Percentiles rank a stretch among this genome's conserved stretches.
Evolutionary conservation across 2,797 vertebrate species (phyloP).

Genomic region (Aphelocoma californica): DNA sequence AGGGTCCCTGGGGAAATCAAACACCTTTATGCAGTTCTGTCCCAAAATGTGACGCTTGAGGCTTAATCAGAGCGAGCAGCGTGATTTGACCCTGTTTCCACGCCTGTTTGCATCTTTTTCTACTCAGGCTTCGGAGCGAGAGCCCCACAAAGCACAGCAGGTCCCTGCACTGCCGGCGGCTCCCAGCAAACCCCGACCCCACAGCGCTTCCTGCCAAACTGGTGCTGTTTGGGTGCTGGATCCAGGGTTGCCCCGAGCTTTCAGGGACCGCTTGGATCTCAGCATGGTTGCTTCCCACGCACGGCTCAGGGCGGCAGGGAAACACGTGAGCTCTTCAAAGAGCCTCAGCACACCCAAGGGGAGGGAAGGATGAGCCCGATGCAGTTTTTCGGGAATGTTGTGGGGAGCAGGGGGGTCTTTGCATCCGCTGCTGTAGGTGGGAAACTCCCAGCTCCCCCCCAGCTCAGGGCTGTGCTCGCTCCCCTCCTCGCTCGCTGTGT

Average conservation of each 20-base stretch:
- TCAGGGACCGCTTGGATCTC: background rate
- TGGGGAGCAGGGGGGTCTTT: background rate
- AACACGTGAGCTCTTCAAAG: accelerated
- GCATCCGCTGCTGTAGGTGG: background rate
- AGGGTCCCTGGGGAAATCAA: background rate
- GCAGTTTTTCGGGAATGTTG: accelerated
- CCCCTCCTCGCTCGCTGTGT: accelerated
- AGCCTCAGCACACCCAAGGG: background rate
- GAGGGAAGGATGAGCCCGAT: accelerated
- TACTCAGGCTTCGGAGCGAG: accelerated
- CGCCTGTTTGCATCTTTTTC: background rate
- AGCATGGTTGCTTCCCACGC: accelerated
- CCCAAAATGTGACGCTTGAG: background rate
- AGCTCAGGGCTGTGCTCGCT: background rate
- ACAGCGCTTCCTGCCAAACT: accelerated
- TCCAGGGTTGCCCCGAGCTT: background rate
- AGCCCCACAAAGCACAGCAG: accelerated
- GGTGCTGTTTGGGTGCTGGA: background rate
- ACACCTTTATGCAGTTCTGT: background rate
- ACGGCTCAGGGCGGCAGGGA: background rate
- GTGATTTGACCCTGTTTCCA: accelerated
- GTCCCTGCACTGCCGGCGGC: accelerated
- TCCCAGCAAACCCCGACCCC: background rate
- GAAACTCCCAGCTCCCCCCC: background rate
- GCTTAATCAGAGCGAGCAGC: background rate